Base-by-base conservation (phyloP, 2,888 invertebrate species). In the Calameuta filiformis region DNA sequence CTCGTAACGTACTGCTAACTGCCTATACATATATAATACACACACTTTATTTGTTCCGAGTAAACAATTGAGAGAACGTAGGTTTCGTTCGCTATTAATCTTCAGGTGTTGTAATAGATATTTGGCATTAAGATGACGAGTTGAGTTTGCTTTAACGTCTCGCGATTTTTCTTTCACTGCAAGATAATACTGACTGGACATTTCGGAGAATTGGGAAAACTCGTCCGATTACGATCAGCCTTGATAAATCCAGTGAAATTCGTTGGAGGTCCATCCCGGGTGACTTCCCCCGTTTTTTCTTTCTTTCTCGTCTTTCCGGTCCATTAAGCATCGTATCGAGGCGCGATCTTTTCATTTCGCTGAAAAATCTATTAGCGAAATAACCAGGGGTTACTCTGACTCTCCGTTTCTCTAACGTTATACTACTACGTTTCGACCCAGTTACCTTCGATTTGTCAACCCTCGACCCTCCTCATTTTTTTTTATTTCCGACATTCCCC, bases 281-380 rank as follows among this genome's bases (percentile, higher is more conserved):
- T 69, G 74, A 9, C 76, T 73, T 76, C 75, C 56, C 73, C 75
- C 79, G 35, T 12, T 12, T 35, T 80, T 79, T 82, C 81, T 83
- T 83, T 82, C 82, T 83, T 80, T 80, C 78, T 73, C 77, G 81
- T 76, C 84, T 84, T 86, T 87, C 83, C 81, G 81, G 78, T 81
- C 83, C 86, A 87, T 87, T 87, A 83, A 85, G 81, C 81, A 74
- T 76, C 76, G 79, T 86, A 86, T 86, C 84, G 81, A 34, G 81
- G 80, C 35, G 74, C 80, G 82, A 87, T 87, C 84, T 86, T 86
- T 86, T 86, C 85, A 84, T 86, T 85, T 77, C 80, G 79, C 76
- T 83, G 85, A 85, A 83, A 86, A 85, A 86, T 85, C 84, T 86
- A 87, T 87, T 87, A 85, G 82, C 83, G 84, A 86, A 86, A 85